Evolutionary conservation across 2,113 vertebrate species (phyloP).

Genomic region (Argyrosomus japonicus): DNA sequence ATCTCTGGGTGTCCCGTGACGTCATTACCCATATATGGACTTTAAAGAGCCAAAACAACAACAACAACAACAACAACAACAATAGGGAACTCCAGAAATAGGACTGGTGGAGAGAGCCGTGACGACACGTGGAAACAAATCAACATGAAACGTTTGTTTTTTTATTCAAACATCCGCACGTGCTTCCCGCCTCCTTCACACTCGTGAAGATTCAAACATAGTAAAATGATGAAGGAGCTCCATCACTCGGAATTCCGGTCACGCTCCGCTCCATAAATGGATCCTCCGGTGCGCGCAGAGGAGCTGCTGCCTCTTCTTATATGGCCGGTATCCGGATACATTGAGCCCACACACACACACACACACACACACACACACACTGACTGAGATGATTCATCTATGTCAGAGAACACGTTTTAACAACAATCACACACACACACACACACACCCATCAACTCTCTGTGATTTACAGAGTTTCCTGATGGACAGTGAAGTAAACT

Average conservation of each 20-base stretch:
- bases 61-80: not conserved
- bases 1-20: slow-evolving; percentile 85
- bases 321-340: slow-evolving; percentile 88
- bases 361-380: slow-evolving; percentile 21
- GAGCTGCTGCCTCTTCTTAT: slow-evolving; percentile 75
- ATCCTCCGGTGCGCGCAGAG: slow-evolving; percentile 83
- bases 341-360: slow-evolving; percentile 67
- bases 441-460: no score
- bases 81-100: slow-evolving; percentile 69
- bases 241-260: slow-evolving; percentile 87
- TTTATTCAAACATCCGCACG: not conserved
- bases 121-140: slow-evolving; percentile 24
- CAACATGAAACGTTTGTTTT: not conserved
- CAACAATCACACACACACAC: no score
- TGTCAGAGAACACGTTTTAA: no score
- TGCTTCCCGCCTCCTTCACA: no score
- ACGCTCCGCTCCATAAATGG: slow-evolving; percentile 87
- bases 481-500: no score
- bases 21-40: slow-evolving; percentile 94
- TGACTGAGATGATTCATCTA: no score
- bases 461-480: no score
- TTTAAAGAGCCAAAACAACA: slow-evolving; percentile 48
- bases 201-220: no score
- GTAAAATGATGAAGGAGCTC: no score
- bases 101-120: slow-evolving; percentile 25